These are phyloP conservation scores for Nycticorax nycticorax DNA, from an alignment of 2,113 vertebrate species.

Conservation along the genomic window DNA sequence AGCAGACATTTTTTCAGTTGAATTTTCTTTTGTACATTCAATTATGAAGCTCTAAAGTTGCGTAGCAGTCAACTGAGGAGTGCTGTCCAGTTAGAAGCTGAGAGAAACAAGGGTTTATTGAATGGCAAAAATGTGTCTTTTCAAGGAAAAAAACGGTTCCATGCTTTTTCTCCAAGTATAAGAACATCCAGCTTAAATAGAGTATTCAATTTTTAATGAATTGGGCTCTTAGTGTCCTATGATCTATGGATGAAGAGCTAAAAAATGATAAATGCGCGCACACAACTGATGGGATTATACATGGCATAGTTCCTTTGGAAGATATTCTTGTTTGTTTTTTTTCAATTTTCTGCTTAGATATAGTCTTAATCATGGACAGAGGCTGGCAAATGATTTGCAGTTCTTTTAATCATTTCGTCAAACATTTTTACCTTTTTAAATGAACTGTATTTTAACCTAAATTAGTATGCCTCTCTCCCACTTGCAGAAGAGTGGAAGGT, in stretches of 20 bases:
- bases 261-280: constrained; percentile 43
- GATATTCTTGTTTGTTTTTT: background rate
- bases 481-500: constrained; percentile 15
- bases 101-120: constrained; percentile 38
- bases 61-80: constrained; percentile 7
- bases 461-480: constrained; percentile 22
- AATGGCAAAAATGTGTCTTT: constrained; percentile 52
- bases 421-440: constrained; percentile 46
- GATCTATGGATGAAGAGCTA: constrained; percentile 52
- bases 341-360: background rate
- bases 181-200: constrained; percentile 51
- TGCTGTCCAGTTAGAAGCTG: constrained; percentile 18
- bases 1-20: background rate
- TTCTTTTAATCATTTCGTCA: constrained; percentile 6
- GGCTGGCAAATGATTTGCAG: constrained; percentile 34
- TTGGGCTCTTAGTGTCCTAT: constrained; percentile 60
- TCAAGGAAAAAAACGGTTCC: background rate
- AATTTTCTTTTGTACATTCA: background rate
- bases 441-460: constrained; percentile 38
- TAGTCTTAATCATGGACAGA: background rate
- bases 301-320: background rate
- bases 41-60: background rate
- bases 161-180: constrained; percentile 20
- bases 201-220: constrained; percentile 70
- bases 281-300: background rate